Evolutionary conservation across 2,113 vertebrate species (phyloP), one percentile per base, ranked within the genome.

Genomic region (Ciconia maguari): DNA sequence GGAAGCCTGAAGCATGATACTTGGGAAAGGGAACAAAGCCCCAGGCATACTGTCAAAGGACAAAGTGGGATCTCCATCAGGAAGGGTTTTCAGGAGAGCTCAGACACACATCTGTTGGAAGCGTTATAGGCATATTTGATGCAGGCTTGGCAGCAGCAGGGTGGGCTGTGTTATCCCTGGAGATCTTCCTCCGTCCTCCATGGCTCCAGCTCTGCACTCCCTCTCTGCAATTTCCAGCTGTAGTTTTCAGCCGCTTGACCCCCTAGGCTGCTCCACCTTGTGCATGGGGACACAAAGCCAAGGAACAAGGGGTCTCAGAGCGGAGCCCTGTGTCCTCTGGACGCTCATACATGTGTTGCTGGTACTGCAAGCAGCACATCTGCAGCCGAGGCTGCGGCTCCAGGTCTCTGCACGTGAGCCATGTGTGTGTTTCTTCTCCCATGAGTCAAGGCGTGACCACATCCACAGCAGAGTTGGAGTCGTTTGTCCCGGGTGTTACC

Each of bases 371-470:
- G 62, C 3, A 0, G 1, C 3, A 8, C 34, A 41, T 25, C 66
- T 82, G 69, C 48, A 88, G 71, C 24, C 2, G 11, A 48, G n/a
- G 44, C 62, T 42, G 42, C 38, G 46, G 22, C 42, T 74, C 83
- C 77, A 66, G 36, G 16, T 51, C 66, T 90, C 76, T 55, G 38
- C 69, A 68, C 2, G 5, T 30, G 44, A 96, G 38, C 49, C 4
- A 0, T 9, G 34, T 2, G 2, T 0, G 0, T 7, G 13, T n/a
- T 83, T 71, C 42, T 58, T 57, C 58, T 66, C 34, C 61, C 74
- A 18, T n/a, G 64, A 83, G 54, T 70, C 58, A 74, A 68, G 30
- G 16, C 46, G 74, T 10, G 27, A 70, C 46, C 55, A 21, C 41
- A 44, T 58, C 41, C 62, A 55, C 46, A 72, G 44, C 1, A 5